phyloP scores from a whole-genome alignment of 1,140 invertebrate species.

The Scaptomyza graminum region DNA sequence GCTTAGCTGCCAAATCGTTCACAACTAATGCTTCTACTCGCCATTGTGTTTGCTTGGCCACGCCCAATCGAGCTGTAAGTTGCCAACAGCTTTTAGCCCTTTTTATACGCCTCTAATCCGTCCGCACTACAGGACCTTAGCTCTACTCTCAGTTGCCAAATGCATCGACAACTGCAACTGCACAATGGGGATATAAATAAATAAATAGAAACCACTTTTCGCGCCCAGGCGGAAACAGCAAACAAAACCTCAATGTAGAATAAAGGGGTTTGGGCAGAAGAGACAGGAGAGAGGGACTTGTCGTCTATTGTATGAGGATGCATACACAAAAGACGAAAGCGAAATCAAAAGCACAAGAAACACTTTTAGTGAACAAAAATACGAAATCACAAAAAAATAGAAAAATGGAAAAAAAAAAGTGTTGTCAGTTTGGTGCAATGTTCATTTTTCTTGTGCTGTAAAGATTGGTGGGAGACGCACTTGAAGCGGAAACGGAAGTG shows the following conservation, averaged over 20 bases:
- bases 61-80: constrained; percentile 12
- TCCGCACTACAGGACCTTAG: no score
- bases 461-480: constrained; percentile 31
- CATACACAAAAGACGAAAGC: constrained; percentile 30
- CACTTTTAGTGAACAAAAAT: constrained; percentile 41
- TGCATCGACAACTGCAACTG: constrained; percentile 42
- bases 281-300: background rate
- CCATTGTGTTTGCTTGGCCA: background rate
- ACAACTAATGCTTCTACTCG: constrained; percentile 21
- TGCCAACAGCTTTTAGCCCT: background rate
- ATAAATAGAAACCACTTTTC: constrained; percentile 78
- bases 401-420: constrained; percentile 16
- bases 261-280: no score
- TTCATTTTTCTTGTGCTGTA: constrained; percentile 52
- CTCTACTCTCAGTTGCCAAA: background rate
- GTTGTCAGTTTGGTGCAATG: constrained; percentile 72
- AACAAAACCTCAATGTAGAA: constrained; percentile 37
- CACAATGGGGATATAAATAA: constrained; percentile 74
- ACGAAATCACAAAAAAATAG: constrained; percentile 1
- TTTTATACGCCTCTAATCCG: no score
- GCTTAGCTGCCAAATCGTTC: constrained; percentile 54
- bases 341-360: constrained; percentile 56
- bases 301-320: constrained; percentile 28
- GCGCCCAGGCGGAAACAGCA: constrained; percentile 57
- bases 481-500: constrained; percentile 75